Evolutionary conservation across 2,888 invertebrate species (phyloP), one percentile per base, ranked within the genome.

Genomic region (Geotrupes spiniger): DNA sequence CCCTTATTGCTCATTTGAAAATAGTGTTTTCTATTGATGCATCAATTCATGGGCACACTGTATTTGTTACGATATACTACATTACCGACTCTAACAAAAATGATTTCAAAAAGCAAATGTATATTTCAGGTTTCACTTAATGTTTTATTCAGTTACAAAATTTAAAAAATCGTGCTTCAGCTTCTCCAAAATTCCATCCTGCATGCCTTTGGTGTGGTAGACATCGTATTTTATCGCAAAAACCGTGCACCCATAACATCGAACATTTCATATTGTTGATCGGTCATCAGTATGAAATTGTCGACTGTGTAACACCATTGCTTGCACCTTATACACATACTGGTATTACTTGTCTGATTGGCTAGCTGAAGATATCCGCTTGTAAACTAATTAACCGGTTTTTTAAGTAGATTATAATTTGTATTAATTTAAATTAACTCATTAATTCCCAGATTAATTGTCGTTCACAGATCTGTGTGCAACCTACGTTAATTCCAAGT

Each of bases 311-410:
- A 29, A 11, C 11, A 29, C 11, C 11, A 29, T 29, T 33, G 60
- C 58, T 58, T 56, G 50, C 46, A 43, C 43, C 49, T 43, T 48
- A 52, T 51, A 53, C 48, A 53, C 50, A 49, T 52, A 52, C 60
- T 61, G 61, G 61, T 60, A 59, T 62, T 63, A 63, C 64, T 62
- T 64, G 66, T 65, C 66, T 65, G 64, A 65, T 65, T 64, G 64
- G 62, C 63, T 62, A 54, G 53, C 52, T 50, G 33, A 33, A 33
- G 33, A 33, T 33, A 33, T 15, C 21, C 21, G 6, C 6, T 21
- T 21, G 21, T 21, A 21, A 21, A 21, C 21, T 21, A 21, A 21
- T 6, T 6, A 6, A 21, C 6, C 4, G 3, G 6, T 21, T 21
- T 21, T 21, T 21, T 21, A 4, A 21, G 21, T 21, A 21, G 21